Evolutionary conservation across 1,140 invertebrate species (phyloP).

Genomic region (Heliconius himera): DNA sequence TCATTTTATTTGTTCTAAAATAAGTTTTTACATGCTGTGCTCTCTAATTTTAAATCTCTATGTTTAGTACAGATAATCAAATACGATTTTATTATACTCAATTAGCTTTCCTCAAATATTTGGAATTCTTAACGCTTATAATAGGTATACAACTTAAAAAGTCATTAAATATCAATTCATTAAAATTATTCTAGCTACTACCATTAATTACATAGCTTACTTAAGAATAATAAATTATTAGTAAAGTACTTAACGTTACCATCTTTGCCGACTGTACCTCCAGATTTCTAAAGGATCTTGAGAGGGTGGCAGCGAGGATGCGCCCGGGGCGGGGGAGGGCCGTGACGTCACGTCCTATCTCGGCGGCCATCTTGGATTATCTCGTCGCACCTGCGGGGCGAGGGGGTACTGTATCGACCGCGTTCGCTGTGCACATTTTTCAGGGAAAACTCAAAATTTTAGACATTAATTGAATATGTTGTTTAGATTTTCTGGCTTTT

Average conservation of each 20-base stretch:
- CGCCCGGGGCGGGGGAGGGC: constrained; percentile 65
- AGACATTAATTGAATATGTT: constrained; percentile 11
- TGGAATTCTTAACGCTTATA: too few species aligned
- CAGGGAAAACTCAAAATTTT: constrained; percentile 51
- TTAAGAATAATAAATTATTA: background rate
- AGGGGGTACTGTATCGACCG: constrained; percentile 72
- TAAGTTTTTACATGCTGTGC: background rate
- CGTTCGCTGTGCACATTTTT: constrained; percentile 71
- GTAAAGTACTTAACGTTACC: background rate
- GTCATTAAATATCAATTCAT: too few species aligned
- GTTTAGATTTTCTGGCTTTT: background rate
- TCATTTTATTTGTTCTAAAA: background rate
- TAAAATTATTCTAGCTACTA: too few species aligned
- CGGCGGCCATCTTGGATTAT: constrained; percentile 81
- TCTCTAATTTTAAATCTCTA: too few species aligned
- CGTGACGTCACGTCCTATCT: constrained; percentile 81
- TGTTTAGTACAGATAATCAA: too few species aligned
- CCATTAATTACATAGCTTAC: background rate
- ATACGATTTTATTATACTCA: too few species aligned
- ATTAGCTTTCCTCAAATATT: too few species aligned
- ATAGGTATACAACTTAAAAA: too few species aligned
- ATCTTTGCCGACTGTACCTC: constrained; percentile 56
- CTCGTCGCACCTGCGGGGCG: constrained; percentile 79
- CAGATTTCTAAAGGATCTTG: constrained; percentile 78
- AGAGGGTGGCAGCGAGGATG: constrained; percentile 79